Conservation (phyloP, 2,113 vertebrate species). For the Micronisus gabar region DNA sequence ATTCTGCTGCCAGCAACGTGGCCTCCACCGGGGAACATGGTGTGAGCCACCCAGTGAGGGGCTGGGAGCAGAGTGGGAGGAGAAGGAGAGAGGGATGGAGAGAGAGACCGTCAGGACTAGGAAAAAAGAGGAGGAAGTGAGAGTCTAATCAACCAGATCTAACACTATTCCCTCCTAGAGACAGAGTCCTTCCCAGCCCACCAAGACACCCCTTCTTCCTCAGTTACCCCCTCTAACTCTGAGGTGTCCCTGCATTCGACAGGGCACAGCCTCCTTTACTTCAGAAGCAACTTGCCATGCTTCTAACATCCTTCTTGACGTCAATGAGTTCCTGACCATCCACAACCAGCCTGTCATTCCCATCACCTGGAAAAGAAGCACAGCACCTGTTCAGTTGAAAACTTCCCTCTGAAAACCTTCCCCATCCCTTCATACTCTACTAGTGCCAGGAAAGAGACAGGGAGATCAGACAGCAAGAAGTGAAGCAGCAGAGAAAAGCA, state of each 20-base stretch:
- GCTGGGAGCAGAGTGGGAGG: conserved; percentile 54
- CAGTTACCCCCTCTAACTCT: neutral
- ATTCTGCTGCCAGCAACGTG: conserved; percentile 69
- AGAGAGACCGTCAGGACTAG: conserved; percentile 58
- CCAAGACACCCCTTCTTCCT: neutral
- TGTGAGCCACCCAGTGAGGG: conserved; percentile 68
- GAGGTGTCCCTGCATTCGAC: neutral
- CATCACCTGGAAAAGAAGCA: neutral
- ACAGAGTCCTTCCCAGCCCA: neutral
- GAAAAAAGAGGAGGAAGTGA: neutral
- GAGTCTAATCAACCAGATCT: neutral
- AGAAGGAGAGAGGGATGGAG: conserved; percentile 61
- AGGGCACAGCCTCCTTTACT: neutral
- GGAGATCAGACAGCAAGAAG: neutral
- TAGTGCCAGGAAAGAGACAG: neutral
- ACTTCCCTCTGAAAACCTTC: neutral
- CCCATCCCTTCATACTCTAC: neutral
- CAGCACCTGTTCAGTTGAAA: neutral
- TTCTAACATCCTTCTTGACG: neutral
- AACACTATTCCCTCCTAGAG: neutral
- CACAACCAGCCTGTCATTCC: neutral
- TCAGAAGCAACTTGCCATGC: neutral
- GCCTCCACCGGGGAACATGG: conserved; percentile 62
- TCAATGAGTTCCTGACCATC: neutral
- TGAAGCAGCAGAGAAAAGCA: neutral